Conservation (phyloP, 2,888 invertebrate genomes). For the Rhodophaea formosa region DNA sequence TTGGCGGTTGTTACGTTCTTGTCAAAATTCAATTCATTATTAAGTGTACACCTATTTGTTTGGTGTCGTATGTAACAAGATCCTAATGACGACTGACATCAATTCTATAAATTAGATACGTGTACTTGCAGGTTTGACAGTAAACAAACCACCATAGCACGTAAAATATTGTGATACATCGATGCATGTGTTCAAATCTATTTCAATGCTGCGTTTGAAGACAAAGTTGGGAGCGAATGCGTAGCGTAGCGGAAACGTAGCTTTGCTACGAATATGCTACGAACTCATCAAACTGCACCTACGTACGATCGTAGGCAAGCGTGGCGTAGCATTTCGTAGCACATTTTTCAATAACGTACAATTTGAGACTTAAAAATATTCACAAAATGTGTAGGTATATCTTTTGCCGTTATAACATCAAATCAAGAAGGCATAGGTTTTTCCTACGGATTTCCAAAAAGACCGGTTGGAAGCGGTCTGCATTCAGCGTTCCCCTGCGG, state of each 20-base stretch:
- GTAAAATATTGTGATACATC: neutral
- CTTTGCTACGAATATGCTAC: neutral
- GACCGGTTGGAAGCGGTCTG: no score
- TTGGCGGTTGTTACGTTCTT: constrained; percentile 47
- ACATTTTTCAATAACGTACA: neutral
- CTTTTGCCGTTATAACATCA: no score
- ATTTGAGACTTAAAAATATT: no score
- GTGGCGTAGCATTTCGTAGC: neutral
- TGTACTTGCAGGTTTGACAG: constrained; percentile 22
- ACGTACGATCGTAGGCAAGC: neutral
- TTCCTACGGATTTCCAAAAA: no score
- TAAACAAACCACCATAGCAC: constrained; percentile 16
- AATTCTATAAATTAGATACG: constrained; percentile 61
- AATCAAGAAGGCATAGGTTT: no score
- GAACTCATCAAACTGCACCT: neutral
- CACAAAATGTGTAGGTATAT: no score
- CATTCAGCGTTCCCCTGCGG: no score
- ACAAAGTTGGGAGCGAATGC: no score
- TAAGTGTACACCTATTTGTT: constrained; percentile 79
- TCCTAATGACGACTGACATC: constrained; percentile 74
- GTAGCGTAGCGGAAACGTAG: no score
- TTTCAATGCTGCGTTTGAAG: neutral
- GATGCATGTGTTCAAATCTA: neutral
- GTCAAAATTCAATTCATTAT: constrained; percentile 61
- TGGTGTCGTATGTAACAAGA: constrained; percentile 74